Evolutionary conservation across 2,888 invertebrate species (phyloP).

Genomic region (Zaprionus obscuricornis): DNA sequence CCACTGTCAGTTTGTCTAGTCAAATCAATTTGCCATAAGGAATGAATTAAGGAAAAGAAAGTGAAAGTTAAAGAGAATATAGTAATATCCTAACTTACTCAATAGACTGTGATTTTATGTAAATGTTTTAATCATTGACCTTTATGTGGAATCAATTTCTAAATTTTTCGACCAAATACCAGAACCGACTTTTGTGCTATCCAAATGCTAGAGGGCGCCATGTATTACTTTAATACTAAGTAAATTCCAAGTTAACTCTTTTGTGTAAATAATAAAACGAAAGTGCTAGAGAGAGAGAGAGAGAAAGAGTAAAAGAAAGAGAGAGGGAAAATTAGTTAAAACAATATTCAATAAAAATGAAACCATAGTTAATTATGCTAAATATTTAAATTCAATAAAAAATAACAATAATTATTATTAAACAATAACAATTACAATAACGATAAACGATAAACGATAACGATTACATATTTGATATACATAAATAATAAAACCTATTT

Average conservation of each 20-base stretch:
- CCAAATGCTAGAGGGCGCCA: constrained; percentile 38
- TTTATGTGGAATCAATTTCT: no score
- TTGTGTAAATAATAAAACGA: constrained; percentile 51
- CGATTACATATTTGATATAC: constrained; percentile 22
- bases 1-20: constrained; percentile 57
- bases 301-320: constrained; percentile 16
- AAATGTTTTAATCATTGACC: constrained; percentile 24
- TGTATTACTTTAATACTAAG: constrained; percentile 22
- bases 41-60: background rate
- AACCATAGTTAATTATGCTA: constrained; percentile 50
- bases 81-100: constrained; percentile 39
- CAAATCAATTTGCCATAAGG: constrained; percentile 40
- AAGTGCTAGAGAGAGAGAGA: background rate
- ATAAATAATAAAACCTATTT: background rate
- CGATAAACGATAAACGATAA: constrained; percentile 21
- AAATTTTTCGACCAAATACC: no score
- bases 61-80: constrained; percentile 51
- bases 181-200: no score
- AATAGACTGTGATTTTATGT: constrained; percentile 63
- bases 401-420: background rate
- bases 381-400: constrained; percentile 21
- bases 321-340: constrained; percentile 33
- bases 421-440: constrained; percentile 24
- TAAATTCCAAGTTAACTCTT: constrained; percentile 5
- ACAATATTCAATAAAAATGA: constrained; percentile 27